Evolutionary conservation across 1,140 invertebrate genomes (phyloP).

Genomic region (Luehdorfia chinensis): DNA sequence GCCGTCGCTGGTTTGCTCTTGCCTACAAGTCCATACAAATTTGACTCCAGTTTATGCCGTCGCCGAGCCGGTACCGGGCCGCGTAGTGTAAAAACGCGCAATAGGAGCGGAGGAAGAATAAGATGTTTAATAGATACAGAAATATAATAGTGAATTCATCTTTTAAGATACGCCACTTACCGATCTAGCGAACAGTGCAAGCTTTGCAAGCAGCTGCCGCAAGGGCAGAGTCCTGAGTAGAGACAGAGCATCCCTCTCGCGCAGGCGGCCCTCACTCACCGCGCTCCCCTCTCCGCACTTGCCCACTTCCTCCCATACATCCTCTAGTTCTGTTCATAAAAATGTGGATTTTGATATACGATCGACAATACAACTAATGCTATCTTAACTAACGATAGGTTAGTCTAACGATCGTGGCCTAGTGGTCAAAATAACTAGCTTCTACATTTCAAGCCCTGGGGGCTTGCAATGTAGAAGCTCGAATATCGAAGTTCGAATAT

Average conservation of each 20-base stretch:
- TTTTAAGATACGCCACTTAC: constrained; percentile 38
- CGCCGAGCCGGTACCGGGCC: too few relatives aligned
- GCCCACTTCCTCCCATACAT: constrained; percentile 57
- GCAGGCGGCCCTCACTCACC: constrained; percentile 45
- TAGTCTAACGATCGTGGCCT: too few relatives aligned
- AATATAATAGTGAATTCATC: too few relatives aligned
- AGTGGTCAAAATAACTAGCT: constrained; percentile 2
- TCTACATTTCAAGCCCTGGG: too few relatives aligned
- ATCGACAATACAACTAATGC: not conserved
- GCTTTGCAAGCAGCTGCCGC: constrained; percentile 32
- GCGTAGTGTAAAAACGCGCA: too few relatives aligned
- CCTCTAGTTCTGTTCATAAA: constrained; percentile 25
- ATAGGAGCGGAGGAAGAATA: too few relatives aligned
- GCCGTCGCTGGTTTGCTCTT: too few relatives aligned
- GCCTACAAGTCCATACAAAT: too few relatives aligned
- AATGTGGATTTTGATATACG: not conserved
- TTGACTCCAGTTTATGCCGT: too few relatives aligned
- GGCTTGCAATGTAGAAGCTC: too few relatives aligned
- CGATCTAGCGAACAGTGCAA: constrained; percentile 34
- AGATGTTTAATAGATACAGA: too few relatives aligned
- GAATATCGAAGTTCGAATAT: too few relatives aligned
- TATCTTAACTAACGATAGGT: not conserved
- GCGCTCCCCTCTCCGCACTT: constrained; percentile 39
- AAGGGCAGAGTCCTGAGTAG: constrained; percentile 41
- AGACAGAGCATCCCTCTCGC: constrained; percentile 50